Evolutionary conservation across 2,888 invertebrate species (phyloP).

Genomic region (Lochmaea capreae): DNA sequence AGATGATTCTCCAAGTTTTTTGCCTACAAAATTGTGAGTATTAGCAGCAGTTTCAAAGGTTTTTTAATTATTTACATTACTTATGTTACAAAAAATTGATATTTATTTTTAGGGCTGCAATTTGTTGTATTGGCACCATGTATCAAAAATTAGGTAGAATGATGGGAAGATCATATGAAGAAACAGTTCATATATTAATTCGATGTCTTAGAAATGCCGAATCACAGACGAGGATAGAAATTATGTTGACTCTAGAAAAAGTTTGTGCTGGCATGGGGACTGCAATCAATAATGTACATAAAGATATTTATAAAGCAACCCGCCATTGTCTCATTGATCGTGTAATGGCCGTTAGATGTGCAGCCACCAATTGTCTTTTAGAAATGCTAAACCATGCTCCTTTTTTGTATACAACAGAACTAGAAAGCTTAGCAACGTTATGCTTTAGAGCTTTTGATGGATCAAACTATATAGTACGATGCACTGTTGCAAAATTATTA

Average conservation of each 20-base stretch:
- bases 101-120: slow-evolving; percentile 82
- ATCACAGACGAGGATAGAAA: slow-evolving; percentile 96
- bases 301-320: slow-evolving; percentile 92
- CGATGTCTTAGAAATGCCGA: slow-evolving; percentile 93
- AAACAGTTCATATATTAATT: slow-evolving; percentile 92
- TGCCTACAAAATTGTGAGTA: slow-evolving; percentile 93
- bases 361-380: slow-evolving; percentile 90
- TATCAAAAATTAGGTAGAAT: slow-evolving; percentile 97
- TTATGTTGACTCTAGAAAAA: slow-evolving; percentile 96
- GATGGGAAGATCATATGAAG: slow-evolving; percentile 99
- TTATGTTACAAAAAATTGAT: slow-evolving; percentile 11
- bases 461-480: slow-evolving; percentile 91
- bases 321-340: slow-evolving; percentile 90
- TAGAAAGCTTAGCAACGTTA: slow-evolving; percentile 91
- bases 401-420: slow-evolving; percentile 86
- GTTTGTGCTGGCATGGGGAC: slow-evolving; percentile 94
- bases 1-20: slow-evolving; percentile 96
- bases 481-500: slow-evolving; percentile 91
- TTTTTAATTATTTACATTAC: not conserved
- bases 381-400: slow-evolving; percentile 91
- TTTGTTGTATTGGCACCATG: slow-evolving; percentile 96
- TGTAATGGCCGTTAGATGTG: slow-evolving; percentile 91
- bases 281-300: slow-evolving; percentile 86
- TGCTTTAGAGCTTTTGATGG: slow-evolving; percentile 94
- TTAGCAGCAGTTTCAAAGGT: slow-evolving; percentile 1